Percentiles rank a stretch among this genome's conserved stretches.
Evolutionary conservation across 1,140 invertebrate species (phyloP).

Genomic region (Octopus bimaculoides): DNA sequence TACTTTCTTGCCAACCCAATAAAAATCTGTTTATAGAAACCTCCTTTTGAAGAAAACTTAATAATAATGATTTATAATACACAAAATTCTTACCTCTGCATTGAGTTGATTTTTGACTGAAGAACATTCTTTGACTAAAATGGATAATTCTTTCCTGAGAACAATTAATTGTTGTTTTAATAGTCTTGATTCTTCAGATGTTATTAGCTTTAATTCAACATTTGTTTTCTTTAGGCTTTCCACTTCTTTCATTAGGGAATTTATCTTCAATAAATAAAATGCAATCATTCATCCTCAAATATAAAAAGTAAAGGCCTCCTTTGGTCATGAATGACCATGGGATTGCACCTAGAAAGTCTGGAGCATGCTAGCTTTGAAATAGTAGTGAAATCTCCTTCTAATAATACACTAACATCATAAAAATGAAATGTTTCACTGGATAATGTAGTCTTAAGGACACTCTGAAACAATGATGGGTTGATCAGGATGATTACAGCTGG

Average conservation of each 20-base stretch:
- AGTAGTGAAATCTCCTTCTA: neutral
- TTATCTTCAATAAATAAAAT: conserved; percentile 28
- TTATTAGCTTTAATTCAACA: conserved; percentile 42
- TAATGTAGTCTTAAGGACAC: neutral
- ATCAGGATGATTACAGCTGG: too few species aligned
- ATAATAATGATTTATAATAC: neutral
- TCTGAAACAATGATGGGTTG: too few species aligned
- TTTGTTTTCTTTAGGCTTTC: conserved; percentile 45
- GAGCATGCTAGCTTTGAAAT: neutral
- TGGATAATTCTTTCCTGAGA: conserved; percentile 42
- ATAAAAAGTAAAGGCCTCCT: neutral
- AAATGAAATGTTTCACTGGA: neutral
- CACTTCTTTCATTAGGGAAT: conserved; percentile 37
- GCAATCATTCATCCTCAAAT: neutral
- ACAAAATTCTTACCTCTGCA: conserved; percentile 44
- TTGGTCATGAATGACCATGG: neutral
- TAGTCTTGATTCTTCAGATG: conserved; percentile 47
- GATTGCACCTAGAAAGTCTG: neutral
- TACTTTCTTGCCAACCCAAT: neutral
- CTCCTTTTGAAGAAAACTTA: neutral
- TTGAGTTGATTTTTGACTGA: conserved; percentile 48
- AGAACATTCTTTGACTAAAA: conserved; percentile 47
- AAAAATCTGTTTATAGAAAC: conserved; percentile 13
- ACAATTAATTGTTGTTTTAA: conserved; percentile 51
- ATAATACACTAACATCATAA: neutral